Conservation (phyloP, 2,888 invertebrate species). For the Andrena trimmerana region DNA sequence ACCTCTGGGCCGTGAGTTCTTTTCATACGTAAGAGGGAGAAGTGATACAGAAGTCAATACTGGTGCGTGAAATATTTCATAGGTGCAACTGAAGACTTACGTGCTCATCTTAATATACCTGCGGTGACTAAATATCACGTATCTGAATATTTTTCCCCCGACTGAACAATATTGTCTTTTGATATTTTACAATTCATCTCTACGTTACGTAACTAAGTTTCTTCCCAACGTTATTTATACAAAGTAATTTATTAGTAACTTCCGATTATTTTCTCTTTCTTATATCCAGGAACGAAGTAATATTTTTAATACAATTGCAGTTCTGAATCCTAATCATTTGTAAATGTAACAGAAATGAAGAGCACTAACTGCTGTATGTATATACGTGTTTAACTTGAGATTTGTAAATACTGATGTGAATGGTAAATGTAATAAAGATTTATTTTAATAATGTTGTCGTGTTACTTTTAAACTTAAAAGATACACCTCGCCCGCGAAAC, state of each 20-base stretch:
- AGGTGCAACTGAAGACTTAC: conserved; percentile 54
- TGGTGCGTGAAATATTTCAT: conserved; percentile 53
- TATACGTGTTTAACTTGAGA: conserved; percentile 55
- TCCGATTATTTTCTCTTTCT: conserved; percentile 23
- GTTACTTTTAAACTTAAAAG: conserved; percentile 10
- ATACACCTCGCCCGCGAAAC: no score
- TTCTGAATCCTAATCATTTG: conserved; percentile 38
- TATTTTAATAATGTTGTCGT: conserved; percentile 74
- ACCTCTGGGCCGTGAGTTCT: conserved; percentile 4
- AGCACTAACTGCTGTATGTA: conserved; percentile 58
- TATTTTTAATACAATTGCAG: conserved; percentile 44
- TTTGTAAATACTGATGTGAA: conserved; percentile 71
- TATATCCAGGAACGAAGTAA: conserved; percentile 8
- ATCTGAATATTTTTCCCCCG: conserved; percentile 7
- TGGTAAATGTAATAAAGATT: conserved; percentile 76
- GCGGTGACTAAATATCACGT: conserved; percentile 17
- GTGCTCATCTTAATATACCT: conserved; percentile 40
- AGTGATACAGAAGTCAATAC: conserved; percentile 60
- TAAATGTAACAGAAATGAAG: conserved; percentile 25
- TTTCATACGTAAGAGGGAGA: conserved; percentile 30
- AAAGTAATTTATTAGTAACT: conserved; percentile 28
- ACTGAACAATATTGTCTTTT: conserved; percentile 25
- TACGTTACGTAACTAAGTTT: conserved; percentile 25
- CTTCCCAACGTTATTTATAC: conserved; percentile 32
- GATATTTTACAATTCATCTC: conserved; percentile 40